phyloP scores from a whole-genome alignment of 2,888 invertebrate genomes.

The Plusia festucae region DNA sequence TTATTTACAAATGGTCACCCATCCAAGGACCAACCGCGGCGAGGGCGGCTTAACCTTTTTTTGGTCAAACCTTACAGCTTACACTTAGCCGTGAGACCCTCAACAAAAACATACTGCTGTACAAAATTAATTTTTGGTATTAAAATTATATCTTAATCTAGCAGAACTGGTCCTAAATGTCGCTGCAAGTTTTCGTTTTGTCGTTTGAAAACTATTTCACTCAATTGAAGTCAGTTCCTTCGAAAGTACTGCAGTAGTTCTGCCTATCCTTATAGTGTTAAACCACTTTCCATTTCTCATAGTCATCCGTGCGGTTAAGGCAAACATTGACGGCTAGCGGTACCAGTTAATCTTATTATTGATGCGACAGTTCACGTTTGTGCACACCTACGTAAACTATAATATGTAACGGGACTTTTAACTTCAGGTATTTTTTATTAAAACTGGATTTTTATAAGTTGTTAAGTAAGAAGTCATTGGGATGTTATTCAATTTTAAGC shows the following conservation, averaged over 20 bases:
- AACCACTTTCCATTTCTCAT: conserved; percentile 40
- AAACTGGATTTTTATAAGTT: neutral
- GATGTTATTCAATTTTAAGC: neutral
- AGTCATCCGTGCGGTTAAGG: conserved; percentile 15
- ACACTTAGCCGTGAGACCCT: no score
- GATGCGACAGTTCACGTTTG: conserved; percentile 35
- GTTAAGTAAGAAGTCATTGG: neutral
- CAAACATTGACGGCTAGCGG: conserved; percentile 32
- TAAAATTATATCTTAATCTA: no score
- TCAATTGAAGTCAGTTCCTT: neutral
- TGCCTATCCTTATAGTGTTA: conserved; percentile 16
- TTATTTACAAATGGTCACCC: no score
- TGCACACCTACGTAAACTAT: neutral
- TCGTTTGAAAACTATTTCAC: neutral
- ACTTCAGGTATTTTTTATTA: neutral
- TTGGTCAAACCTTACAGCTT: no score
- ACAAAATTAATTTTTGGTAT: no score
- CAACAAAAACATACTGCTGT: no score
- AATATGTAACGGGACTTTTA: neutral
- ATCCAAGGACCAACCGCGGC: no score
- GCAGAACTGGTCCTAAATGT: no score
- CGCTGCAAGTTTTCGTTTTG: no score
- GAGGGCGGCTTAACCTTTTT: no score
- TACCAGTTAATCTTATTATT: conserved; percentile 39
- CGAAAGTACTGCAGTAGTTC: neutral